Base-by-base conservation (phyloP, 2,797 vertebrate genomes). In the Echiichthys vipera region DNA sequence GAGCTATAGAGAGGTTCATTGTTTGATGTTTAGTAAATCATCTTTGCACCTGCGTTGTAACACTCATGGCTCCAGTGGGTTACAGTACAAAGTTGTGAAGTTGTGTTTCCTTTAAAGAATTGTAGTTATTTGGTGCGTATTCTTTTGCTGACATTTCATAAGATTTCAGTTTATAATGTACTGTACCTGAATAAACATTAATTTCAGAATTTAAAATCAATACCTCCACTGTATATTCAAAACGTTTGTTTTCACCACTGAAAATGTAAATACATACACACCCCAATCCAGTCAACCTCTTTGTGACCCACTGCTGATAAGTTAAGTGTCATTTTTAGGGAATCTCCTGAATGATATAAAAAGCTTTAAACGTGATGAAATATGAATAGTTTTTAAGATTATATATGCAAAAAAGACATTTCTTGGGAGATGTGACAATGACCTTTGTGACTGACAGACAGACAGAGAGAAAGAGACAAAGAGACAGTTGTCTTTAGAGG, bases 381-480 rank as follows among this genome's bases (percentile, higher is more conserved):
- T 30, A 2, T 62, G 29, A 25, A 22, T n/a, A 45, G n/a, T 36
- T 49, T 59, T 25, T 9, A 37, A 59, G 34, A 10, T 5, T 51
- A 17, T 15, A 22, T 18, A 29, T 11, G n/a, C 12, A 56, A 64
- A 50, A 32, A 7, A 11, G 2, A 58, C 0, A 30, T 50, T 59
- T 72, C 40, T 29, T 37, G 22, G 43, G 20, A 55, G 40, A 68
- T 57, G 15, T 57, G 34, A 74, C 36, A 83, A 58, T 76, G 63
- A 68, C 59, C 54, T 77, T 71, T 62, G 66, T 25, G 53, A 56
- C 42, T 1, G 15, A 54, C 58, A 37, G 64, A 74, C 47, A 51
- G 72, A 61, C 61, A 54, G 76, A 64, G 64, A 65, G 76, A 85
- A n/a, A 36, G 62, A 88, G 72, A 92, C 88, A 90, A 83, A 90